A percentile compares a stretch with the other conserved stretches of the same genome.
Evolutionary conservation across 1,140 invertebrate genomes (phyloP).

Genomic region (Sminthurides bifidus): DNA sequence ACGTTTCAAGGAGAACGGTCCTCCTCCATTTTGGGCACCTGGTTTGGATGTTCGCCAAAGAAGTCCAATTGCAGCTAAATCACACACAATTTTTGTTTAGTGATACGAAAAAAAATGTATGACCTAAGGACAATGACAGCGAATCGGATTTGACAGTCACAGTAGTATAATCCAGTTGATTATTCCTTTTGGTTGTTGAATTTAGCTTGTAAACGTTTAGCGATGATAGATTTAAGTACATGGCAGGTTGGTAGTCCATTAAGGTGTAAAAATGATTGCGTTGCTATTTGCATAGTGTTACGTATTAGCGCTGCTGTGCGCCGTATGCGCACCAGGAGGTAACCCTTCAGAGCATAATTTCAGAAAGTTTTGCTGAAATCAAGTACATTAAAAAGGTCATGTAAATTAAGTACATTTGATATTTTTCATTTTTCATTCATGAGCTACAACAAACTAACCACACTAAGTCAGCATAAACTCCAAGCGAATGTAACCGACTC

Average conservation of each 20-base stretch:
- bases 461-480: background rate
- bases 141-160: too few species aligned
- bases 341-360: background rate
- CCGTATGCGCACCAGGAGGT: background rate
- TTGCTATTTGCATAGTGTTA: too few species aligned
- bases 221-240: too few species aligned
- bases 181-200: too few species aligned
- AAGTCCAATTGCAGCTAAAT: slow-evolving; percentile 26
- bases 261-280: too few species aligned
- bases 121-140: background rate
- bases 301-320: too few species aligned
- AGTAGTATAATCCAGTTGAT: too few species aligned
- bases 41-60: slow-evolving; percentile 26
- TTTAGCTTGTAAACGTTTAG: too few species aligned
- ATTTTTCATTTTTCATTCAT: too few species aligned
- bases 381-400: too few species aligned
- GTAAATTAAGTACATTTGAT: too few species aligned
- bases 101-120: background rate
- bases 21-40: slow-evolving; percentile 29
- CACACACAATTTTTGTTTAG: slow-evolving; percentile 29
- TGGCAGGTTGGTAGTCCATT: too few species aligned
- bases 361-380: background rate
- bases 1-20: slow-evolving; percentile 29
- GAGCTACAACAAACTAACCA: background rate
- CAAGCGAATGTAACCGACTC: background rate